Base-by-base conservation (phyloP, 2,797 vertebrate species). In the Onychomys arenicola region DNA sequence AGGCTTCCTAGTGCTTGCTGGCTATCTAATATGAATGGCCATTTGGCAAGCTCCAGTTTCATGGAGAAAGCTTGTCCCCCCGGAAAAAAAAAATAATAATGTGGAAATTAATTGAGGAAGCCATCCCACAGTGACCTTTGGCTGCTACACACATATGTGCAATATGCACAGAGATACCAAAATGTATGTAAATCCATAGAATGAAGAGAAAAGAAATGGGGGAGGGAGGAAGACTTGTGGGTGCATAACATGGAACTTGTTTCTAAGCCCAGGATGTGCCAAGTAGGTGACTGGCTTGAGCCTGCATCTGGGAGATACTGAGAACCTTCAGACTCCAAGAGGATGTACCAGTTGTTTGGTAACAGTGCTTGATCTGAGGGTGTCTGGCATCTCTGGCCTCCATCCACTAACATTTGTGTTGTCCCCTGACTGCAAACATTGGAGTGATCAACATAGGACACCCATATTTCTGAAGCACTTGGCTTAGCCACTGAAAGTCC, bases 221-320 rank as follows among this genome's bases (percentile, higher is more conserved):
- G 8, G 11, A 25, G 8, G 8, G 25, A 16, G 63, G 76, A 12
- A 71, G 59, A 43, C 10, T 73, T 19, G 0, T 34, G 40, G 8
- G 21, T 73, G 6, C 3, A 13, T 17, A 69, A 27, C 63, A 49
- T 2, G 49, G 34, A 69, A 7, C 16, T 87, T 16, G 6, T 1
- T 57, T 52, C 23, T 46, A 57, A 40, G n/a, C 16, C 75, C 21
- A 75, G 34, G 40, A 10, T 6, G 4, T 2, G 2, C 23, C 65
- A 46, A 67, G 14, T 0, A 65, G 55, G 19, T 27, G n/a, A 37
- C 32, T 43, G 14, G 61, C 37, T 17, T 75, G 37, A 57, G 40
- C 0, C 0, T 25, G 6, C 17, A 6, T 25, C 23, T 23, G 9
- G 13, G 14, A 1, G 7, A 69, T 13, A 37, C 6, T 4, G 57